phyloP scores from a whole-genome alignment of 2,797 vertebrate species.

The Oryzias dopingdopingensis region DNA sequence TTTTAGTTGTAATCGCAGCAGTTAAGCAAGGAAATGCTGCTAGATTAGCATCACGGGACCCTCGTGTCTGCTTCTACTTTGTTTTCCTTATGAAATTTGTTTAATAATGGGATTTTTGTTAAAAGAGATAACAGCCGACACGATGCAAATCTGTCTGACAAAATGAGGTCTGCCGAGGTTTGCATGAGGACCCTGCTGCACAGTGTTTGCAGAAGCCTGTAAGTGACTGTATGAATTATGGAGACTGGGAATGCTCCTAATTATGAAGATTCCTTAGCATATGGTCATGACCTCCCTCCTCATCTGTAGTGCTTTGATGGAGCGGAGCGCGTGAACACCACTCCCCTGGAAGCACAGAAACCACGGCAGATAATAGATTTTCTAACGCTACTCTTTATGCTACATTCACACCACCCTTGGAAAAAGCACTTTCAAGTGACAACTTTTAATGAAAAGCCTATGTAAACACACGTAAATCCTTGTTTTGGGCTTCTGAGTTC shows the following conservation, averaged over 20 bases:
- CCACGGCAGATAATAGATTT: constrained; percentile 15
- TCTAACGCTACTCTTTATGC: no score
- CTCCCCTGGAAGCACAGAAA: constrained; percentile 24
- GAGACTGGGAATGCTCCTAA: constrained; percentile 10
- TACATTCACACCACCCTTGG: no score
- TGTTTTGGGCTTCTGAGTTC: no score
- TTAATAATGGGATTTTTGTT: constrained; percentile 51
- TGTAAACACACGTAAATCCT: no score
- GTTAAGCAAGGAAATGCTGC: constrained; percentile 54
- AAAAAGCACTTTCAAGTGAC: no score
- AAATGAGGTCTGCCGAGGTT: no score
- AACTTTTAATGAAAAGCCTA: no score
- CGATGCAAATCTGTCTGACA: constrained; percentile 29
- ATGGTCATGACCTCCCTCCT: constrained; percentile 23
- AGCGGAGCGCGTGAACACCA: constrained; percentile 10
- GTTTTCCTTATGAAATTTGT: constrained; percentile 37
- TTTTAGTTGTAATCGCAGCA: constrained; percentile 36
- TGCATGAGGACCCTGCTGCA: no score
- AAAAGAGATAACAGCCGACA: constrained; percentile 28
- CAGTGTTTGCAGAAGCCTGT: constrained; percentile 28
- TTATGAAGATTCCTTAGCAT: constrained; percentile 27
- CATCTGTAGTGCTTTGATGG: constrained; percentile 32
- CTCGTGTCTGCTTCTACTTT: constrained; percentile 38
- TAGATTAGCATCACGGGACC: constrained; percentile 33
- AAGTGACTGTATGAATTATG: constrained; percentile 47